phyloP scores from a whole-genome alignment of 2,888 invertebrate genomes.

The Tetranychus piercei region DNA sequence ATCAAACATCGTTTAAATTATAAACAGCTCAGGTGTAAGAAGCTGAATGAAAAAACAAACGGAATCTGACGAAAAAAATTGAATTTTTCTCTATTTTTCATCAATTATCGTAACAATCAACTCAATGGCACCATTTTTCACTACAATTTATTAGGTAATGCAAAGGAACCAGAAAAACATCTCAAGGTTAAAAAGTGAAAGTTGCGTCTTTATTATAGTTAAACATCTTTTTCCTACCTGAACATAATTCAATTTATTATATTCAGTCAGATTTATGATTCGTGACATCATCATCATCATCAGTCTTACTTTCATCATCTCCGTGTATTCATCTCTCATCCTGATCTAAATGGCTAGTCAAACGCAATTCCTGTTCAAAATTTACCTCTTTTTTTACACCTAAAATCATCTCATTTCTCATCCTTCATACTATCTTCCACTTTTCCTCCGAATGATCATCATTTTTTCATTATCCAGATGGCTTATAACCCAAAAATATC shows the following conservation, averaged over 20 bases:
- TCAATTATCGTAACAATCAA: too few relatives aligned
- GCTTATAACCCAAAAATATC: background rate
- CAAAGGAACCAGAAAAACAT: too few relatives aligned
- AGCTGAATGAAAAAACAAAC: too few relatives aligned
- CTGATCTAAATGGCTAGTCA: background rate
- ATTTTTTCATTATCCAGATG: background rate
- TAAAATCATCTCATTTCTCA: background rate
- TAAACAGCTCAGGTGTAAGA: too few relatives aligned
- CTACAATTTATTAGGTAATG: too few relatives aligned
- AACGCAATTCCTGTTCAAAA: background rate
- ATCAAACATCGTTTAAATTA: too few relatives aligned
- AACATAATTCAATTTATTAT: background rate
- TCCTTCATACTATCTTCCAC: background rate
- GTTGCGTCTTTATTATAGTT: background rate
- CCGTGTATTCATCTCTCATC: background rate
- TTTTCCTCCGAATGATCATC: background rate
- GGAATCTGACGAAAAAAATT: too few relatives aligned
- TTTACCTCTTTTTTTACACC: background rate
- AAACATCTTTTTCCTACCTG: background rate
- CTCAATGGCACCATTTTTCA: too few relatives aligned
- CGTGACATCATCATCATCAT: background rate
- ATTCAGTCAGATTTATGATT: background rate
- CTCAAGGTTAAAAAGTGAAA: background rate
- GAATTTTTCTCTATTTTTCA: too few relatives aligned
- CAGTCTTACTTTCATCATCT: background rate